Evolutionary conservation across 2,888 invertebrate genomes (phyloP).

Genomic region (Papilio protenor): DNA sequence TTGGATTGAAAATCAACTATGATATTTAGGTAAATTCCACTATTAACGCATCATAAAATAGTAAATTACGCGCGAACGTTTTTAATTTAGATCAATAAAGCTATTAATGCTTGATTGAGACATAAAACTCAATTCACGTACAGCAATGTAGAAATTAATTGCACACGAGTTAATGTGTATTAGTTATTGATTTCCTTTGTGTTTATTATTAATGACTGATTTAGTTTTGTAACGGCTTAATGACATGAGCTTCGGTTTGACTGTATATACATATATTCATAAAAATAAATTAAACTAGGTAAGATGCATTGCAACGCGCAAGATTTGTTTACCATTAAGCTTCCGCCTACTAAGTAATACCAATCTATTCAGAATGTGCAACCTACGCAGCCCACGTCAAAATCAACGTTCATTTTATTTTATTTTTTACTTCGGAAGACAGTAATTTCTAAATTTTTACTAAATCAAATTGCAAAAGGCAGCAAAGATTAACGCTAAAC

Average conservation of each 20-base stretch:
- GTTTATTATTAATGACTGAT: not conserved
- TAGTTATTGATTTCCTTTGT: not conserved
- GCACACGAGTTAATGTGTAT: not conserved
- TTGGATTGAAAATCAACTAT: not conserved
- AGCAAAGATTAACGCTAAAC: not conserved
- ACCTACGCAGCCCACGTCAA: slow-evolving; percentile 68
- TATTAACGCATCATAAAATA: slow-evolving; percentile 29
- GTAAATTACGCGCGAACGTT: slow-evolving; percentile 34
- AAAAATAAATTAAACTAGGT: slow-evolving; percentile 24
- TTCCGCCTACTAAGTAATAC: slow-evolving; percentile 71
- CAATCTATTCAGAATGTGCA: slow-evolving; percentile 54
- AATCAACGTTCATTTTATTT: slow-evolving; percentile 54
- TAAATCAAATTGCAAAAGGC: not conserved
- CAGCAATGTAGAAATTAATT: slow-evolving; percentile 6
- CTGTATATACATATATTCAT: not conserved
- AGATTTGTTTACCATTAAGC: slow-evolving; percentile 60
- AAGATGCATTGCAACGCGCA: slow-evolving; percentile 23
- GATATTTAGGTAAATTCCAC: slow-evolving; percentile 10
- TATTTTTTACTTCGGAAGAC: not conserved
- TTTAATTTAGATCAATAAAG: slow-evolving; percentile 27
- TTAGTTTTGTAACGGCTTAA: not conserved
- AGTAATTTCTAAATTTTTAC: not conserved
- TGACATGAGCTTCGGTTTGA: not conserved
- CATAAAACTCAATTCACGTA: slow-evolving; percentile 28
- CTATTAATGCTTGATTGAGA: slow-evolving; percentile 35